A percentile compares a stretch with the other conserved stretches of the same genome.
These are phyloP conservation scores for Scalopus aquaticus DNA, from an alignment of 2,113 vertebrate species.

Conservation along the genomic window DNA sequence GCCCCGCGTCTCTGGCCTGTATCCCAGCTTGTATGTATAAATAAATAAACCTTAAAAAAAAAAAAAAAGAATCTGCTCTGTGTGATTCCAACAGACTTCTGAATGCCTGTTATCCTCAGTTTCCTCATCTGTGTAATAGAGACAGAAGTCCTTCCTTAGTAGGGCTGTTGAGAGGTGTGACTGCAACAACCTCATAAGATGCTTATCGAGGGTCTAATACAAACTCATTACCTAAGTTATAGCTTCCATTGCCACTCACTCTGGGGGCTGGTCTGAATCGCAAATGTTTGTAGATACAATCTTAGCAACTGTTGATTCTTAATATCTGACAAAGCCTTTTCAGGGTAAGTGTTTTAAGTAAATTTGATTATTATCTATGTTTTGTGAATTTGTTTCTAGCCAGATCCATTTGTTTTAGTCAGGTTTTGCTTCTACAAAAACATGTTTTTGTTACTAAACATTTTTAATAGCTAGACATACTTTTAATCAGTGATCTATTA, in stretches of 20 bases:
- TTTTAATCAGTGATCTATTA: not conserved
- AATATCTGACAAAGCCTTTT: not conserved
- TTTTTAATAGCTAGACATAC: not conserved
- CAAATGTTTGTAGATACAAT: conserved; percentile 12
- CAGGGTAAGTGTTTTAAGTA: not conserved
- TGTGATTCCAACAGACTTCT: not conserved
- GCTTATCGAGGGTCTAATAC: not conserved
- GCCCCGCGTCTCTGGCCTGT: no score
- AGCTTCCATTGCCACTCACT: no score
- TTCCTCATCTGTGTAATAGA: not conserved
- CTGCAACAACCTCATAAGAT: not conserved
- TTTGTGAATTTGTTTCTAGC: conserved; percentile 35
- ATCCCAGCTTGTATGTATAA: no score
- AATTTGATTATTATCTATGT: not conserved
- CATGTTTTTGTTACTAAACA: not conserved
- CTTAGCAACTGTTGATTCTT: not conserved
- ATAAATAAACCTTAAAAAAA: no score
- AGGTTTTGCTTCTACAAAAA: not conserved
- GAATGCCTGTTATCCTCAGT: not conserved
- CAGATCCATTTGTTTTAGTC: conserved; percentile 19
- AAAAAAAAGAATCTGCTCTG: not conserved
- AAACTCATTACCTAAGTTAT: not conserved
- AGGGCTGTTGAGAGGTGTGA: not conserved
- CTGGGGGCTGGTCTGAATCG: not conserved
- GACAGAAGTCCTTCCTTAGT: not conserved